phyloP scores from a whole-genome alignment of 2,888 invertebrate species.

The Crematogaster levior region DNA sequence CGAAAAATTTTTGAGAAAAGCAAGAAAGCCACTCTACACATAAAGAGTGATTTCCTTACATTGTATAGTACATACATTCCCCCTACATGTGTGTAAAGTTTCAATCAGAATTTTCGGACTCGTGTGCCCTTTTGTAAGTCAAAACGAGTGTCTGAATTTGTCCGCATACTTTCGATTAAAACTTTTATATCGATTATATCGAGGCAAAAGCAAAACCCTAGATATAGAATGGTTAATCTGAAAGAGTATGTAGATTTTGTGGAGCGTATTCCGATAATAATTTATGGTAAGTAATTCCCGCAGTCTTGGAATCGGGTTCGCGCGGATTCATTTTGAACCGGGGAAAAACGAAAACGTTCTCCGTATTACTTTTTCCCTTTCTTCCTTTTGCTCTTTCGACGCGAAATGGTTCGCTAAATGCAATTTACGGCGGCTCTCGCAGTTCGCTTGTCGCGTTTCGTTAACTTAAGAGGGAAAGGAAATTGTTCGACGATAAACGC shows the following conservation, averaged over 20 bases:
- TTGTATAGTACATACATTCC: too few relatives aligned
- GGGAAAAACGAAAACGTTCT: conserved; percentile 28
- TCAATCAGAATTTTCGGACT: too few relatives aligned
- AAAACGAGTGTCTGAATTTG: background rate
- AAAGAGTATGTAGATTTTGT: conserved; percentile 49
- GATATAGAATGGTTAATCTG: conserved; percentile 42
- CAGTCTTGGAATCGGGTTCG: conserved; percentile 45
- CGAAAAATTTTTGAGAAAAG: too few relatives aligned
- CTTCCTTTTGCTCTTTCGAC: conserved; percentile 27
- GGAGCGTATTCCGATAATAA: conserved; percentile 47
- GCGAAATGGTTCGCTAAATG: conserved; percentile 46
- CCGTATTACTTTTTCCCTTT: conserved; percentile 11
- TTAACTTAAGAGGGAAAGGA: conserved; percentile 38
- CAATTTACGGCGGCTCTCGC: conserved; percentile 40
- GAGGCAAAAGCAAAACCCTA: conserved; percentile 1
- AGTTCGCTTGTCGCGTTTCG: conserved; percentile 36
- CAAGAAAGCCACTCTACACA: too few relatives aligned
- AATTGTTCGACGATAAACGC: conserved; percentile 27
- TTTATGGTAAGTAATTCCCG: conserved; percentile 54
- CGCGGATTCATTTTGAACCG: conserved; percentile 48
- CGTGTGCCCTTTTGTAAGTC: too few relatives aligned
- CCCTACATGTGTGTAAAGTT: too few relatives aligned
- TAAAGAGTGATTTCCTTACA: too few relatives aligned
- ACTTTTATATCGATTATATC: conserved; percentile 28
- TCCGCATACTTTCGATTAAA: conserved; percentile 7